Evolutionary conservation across 2,888 invertebrate species (phyloP).

Genomic region (Meteorus cinctellus): DNA sequence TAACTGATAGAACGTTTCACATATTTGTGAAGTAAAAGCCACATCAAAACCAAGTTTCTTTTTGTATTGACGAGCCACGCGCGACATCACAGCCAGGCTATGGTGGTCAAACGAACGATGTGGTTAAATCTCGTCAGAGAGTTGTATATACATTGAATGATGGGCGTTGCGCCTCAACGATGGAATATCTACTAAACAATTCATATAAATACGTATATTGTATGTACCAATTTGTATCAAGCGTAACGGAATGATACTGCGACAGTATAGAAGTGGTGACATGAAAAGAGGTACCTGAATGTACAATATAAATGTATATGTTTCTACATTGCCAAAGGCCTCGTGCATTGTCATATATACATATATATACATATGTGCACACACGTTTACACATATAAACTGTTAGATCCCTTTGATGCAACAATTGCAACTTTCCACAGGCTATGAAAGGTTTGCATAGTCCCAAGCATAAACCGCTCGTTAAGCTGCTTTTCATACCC

Average conservation of each 20-base stretch:
- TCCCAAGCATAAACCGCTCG: slow-evolving; percentile 41
- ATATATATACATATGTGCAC: not conserved
- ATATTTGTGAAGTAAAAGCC: not conserved
- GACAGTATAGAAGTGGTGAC: slow-evolving; percentile 11
- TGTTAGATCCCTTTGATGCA: slow-evolving; percentile 8
- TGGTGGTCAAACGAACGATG: slow-evolving; percentile 50
- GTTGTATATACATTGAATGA: slow-evolving; percentile 23
- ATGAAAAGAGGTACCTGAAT: slow-evolving; percentile 31
- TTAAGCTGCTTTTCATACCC: slow-evolving; percentile 30
- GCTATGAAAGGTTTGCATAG: slow-evolving; percentile 10
- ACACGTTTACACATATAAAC: not conserved
- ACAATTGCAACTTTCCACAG: slow-evolving; percentile 23
- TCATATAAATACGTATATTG: not conserved
- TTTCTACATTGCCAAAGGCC: not conserved
- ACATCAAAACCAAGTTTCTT: slow-evolving; percentile 31
- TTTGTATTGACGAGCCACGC: slow-evolving; percentile 18
- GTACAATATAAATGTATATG: not conserved
- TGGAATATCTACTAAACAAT: slow-evolving; percentile 20
- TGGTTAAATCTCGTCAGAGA: slow-evolving; percentile 49
- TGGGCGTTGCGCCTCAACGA: slow-evolving; percentile 17
- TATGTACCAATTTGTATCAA: slow-evolving; percentile 25
- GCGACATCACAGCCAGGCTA: slow-evolving; percentile 40
- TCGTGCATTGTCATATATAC: not conserved
- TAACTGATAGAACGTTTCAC: not conserved
- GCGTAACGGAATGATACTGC: slow-evolving; percentile 24